Base-by-base conservation (phyloP, 2,113 vertebrate genomes). In the Grantiella picta region DNA sequence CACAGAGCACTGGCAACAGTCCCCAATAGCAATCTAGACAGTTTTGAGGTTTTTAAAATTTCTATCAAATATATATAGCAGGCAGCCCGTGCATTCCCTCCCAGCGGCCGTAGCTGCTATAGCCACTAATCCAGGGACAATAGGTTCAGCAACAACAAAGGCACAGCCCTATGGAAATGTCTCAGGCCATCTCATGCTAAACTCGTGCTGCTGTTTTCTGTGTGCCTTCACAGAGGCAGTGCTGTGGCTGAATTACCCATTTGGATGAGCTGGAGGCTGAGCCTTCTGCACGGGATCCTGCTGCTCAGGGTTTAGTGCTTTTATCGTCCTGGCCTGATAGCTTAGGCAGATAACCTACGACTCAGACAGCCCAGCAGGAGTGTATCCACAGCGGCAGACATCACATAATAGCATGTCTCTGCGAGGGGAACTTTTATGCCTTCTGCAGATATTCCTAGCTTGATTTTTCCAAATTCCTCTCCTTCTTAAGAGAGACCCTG, bases 141-240 rank as follows among this genome's bases (percentile, higher is more conserved):
- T 5, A 22, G 31, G 16, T 54, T 73, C 21, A 28, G 27, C 10
- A 18, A 10, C 14, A 1, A 2, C 12, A 38, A 50, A 45, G 1
- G 3, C 0, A 0, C 16, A 82, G 52, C 31, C 54, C n/a, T 19
- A 4, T 3, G 3, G 61, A 59, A 66, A 7, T 0, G 0, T 15
- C 65, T 35, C 28, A 6, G 49, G 22, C 5, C 36, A 8, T 50
- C 23, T 36, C 2, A 1, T 5, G 25, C 56, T 63, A 21, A 47
- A 52, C 23, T 23, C 0, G 0, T 0, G 5, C 60, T 50, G 65
- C 38, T 70, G 18, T 57, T 85, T 60, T 6, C 56, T 45, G 3
- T 0, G 0, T 47, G 28, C 70, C 60, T 45, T 47, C 50, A 18
- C 22, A 7, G 50, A 22, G 25, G 4, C 14, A 5, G 44, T 6